Base-by-base conservation (phyloP, 2,888 invertebrate species). In the Gastrophysa polygoni region DNA sequence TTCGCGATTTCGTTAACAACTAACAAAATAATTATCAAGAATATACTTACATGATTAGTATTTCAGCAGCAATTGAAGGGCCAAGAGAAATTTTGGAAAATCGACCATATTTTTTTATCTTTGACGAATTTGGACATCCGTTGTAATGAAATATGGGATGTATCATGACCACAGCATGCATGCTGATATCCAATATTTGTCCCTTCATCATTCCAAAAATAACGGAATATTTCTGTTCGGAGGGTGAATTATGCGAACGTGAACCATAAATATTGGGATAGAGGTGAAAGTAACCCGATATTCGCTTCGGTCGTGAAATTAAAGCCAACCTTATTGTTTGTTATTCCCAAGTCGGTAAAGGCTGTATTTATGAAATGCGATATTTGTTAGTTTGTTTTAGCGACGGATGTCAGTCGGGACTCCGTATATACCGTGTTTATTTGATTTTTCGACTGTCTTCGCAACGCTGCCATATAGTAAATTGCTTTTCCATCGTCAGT, bases 381-480 rank as follows among this genome's bases (percentile, higher is more conserved):
- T 75, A 75, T 75, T 73, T 72, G 75, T 76, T 71, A 74, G 76
- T 74, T 75, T 76, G 73, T 76, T 76, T 73, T 73, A 74, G 72
- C 73, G 70, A 72, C 70, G 71, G 71, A 70, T 73, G 72, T 73
- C 73, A 69, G 71, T 66, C 71, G 72, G 70, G 59, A 71, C 68
- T 68, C 72, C 70, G 64, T 71, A 65, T 62, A 66, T 49, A 57
- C 59, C 60, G 46, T 54, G 54, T 54, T 54, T 54, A 54, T 63
- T 65, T 58, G 60, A 57, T 48, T 63, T 61, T 65, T 48, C 54
- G 43, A 54, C 43, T 28, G 11, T 18, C 18, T 18, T 6, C 34
- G 55, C 49, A 47, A 48, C 29, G 57, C 46, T 34, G 59, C 51
- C 34, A 57, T 32, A 32, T 43, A 44, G 56, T 56, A 61, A 57